Percentiles rank a stretch among this genome's conserved stretches.
phyloP scores from a whole-genome alignment of 2,888 invertebrate species.

The Drosophila nigritarsus region DNA sequence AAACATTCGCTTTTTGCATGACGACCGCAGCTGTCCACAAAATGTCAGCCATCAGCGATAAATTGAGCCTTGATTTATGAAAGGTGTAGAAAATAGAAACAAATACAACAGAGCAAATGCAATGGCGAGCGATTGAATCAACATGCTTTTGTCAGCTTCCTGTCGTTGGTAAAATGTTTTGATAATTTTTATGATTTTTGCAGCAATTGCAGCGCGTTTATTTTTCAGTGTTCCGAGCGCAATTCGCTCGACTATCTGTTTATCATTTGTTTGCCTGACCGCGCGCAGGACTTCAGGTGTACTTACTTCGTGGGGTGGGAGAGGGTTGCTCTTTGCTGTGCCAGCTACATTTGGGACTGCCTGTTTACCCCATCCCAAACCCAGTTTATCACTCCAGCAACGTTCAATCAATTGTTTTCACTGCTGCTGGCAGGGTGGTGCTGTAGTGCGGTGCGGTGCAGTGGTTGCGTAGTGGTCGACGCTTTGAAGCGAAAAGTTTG shows the following conservation, averaged over 20 bases:
- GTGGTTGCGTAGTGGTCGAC: constrained; percentile 8
- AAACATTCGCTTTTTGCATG: constrained; percentile 18
- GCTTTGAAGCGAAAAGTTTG: constrained; percentile 67
- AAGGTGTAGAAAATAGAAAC: constrained; percentile 13
- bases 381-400: constrained; percentile 26
- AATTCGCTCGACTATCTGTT: constrained; percentile 42
- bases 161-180: constrained; percentile 21
- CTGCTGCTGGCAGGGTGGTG: neutral
- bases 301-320: neutral
- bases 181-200: constrained; percentile 47
- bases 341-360: constrained; percentile 31
- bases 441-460: neutral
- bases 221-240: constrained; percentile 3
- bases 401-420: constrained; percentile 67
- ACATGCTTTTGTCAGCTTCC: constrained; percentile 16
- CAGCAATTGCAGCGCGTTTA: constrained; percentile 26
- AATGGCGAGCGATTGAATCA: neutral
- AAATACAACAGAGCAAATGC: constrained; percentile 2
- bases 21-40: constrained; percentile 37
- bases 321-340: constrained; percentile 7
- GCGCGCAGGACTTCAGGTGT: constrained; percentile 34
- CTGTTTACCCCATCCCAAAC: neutral
- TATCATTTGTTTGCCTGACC: constrained; percentile 59
- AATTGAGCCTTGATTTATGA: constrained; percentile 35
- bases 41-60: constrained; percentile 41